Evolutionary conservation across 2,113 vertebrate species (phyloP), one percentile per base, ranked within the genome.

Genomic region (Lycaon pictus): DNA sequence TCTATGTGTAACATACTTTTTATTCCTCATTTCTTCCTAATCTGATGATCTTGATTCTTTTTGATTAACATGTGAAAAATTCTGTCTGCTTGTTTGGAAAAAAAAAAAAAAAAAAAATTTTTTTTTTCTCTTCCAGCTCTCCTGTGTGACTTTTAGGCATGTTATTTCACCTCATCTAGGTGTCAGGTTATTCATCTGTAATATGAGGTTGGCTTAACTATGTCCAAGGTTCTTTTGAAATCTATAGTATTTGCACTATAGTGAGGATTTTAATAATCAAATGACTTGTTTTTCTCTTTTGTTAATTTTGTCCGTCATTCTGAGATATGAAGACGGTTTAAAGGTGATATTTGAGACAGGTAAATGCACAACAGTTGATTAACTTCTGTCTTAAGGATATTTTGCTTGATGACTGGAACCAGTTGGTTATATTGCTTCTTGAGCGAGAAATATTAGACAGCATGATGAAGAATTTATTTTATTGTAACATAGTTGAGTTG

Each of bases 21-120:
- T 91, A 95, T 15, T 97, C 69, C 27, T 93, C n/a, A 95, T 96
- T 96, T 97, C 69, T 95, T 95, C 63, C 81, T 62, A 90, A 88
- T 88, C 80, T 96, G 87, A 97, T 96, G n/a, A 96, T 90, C 96
- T 97, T 90, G 69, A 90, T 97, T 96, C 87, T 95, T 96, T 96
- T 85, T 96, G 60, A 96, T 88, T 96, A 88, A 96, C 87, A 65
- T 97, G 88, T 95, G 92, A 96, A 97, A 96, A 97, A 72, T 92
- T 63, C 67, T 97, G 35, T 96, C 84, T 96, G 72, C 83, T 97
- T 97, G 62, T 97, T 97, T 97, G 93, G 37, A n/a, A 43, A 37
- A 62, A 60, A 82, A 60, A 53, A 74, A 92, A 83, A 74, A 80
- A 80, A 87, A 43, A 43, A 43, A 7, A 0, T 6, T 15, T 13